Percentiles rank a stretch among this genome's conserved stretches.
Conservation (phyloP, 2,797 vertebrate species). For the Sus cebifrons region DNA sequence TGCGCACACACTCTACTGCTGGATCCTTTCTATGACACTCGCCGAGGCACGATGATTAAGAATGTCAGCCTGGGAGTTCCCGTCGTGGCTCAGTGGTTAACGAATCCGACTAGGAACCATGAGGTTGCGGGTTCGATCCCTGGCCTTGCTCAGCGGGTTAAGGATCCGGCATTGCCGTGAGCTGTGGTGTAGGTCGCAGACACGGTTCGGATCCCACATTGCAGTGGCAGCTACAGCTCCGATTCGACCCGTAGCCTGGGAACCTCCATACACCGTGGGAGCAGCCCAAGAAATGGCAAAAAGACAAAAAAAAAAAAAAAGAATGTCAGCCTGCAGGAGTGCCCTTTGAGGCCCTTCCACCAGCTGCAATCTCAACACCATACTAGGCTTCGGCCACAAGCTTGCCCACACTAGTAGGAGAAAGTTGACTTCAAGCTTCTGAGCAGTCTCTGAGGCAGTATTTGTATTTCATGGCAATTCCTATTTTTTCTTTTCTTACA, state of each 20-base stretch:
- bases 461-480: slow-evolving; percentile 20
- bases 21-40: slow-evolving; percentile 20
- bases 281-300: too few relatives aligned
- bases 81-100: too few relatives aligned
- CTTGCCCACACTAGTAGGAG: slow-evolving; percentile 11
- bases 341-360: not conserved
- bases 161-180: too few relatives aligned
- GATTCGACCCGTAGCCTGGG: too few relatives aligned
- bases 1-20: not conserved
- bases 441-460: not conserved
- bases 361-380: not conserved
- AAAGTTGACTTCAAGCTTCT: slow-evolving; percentile 22
- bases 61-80: not conserved
- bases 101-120: too few relatives aligned
- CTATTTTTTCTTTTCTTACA: slow-evolving; percentile 53
- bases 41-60: slow-evolving; percentile 39
- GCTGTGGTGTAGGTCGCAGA: too few relatives aligned
- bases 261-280: too few relatives aligned
- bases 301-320: not conserved
- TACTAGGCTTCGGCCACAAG: not conserved
- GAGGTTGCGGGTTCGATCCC: too few relatives aligned
- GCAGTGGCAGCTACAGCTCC: too few relatives aligned
- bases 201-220: too few relatives aligned
- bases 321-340: not conserved
- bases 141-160: too few relatives aligned